Evolutionary conservation across 2,888 invertebrate species (phyloP), one percentile per base, ranked within the genome.

Genomic region (Shargacucullia verbasci): DNA sequence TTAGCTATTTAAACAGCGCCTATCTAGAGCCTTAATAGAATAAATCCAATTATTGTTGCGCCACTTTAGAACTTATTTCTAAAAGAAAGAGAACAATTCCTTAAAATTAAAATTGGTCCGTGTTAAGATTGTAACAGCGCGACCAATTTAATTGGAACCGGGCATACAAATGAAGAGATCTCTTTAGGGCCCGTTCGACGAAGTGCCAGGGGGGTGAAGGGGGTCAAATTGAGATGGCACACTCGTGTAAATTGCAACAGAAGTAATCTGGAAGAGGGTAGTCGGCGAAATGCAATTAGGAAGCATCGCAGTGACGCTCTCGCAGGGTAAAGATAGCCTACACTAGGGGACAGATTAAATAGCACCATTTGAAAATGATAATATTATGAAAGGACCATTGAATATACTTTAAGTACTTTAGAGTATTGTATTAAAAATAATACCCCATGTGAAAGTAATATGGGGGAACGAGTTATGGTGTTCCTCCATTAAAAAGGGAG

Each of bases 251-350:
- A 82, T 82, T 81, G 83, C 80, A 82, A 79, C 79, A 79, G 80
- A 82, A 81, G 80, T 82, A 82, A 82, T 84, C 82, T 76, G 61
- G 70, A 68, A 72, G 73, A 77, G 79, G 57, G 80, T 76, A 78
- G 80, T 76, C 78, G 66, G 70, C 69, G 63, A 83, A 78, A 84
- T 83, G 83, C 84, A 84, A 84, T 84, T 84, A 84, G 80, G 79
- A 79, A 79, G 73, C 74, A 79, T 69, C 75, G n/a, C 68, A 81
- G 75, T 78, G 80, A 80, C 77, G 75, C 71, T 73, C 69, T 63
- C 64, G 66, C 52, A 55, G 63, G 57, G 68, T 67, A 50, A 73
- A 73, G 68, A 79, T 78, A 74, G 73, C 70, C 47, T 78, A 60
- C 76, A 80, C 38, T 75, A 55, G 12, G 5, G 59, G 60, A 39